These are phyloP conservation scores for Sinocyclocheilus maitianheensis DNA, from an alignment of 2,113 vertebrate species.

Conservation along the genomic window DNA sequence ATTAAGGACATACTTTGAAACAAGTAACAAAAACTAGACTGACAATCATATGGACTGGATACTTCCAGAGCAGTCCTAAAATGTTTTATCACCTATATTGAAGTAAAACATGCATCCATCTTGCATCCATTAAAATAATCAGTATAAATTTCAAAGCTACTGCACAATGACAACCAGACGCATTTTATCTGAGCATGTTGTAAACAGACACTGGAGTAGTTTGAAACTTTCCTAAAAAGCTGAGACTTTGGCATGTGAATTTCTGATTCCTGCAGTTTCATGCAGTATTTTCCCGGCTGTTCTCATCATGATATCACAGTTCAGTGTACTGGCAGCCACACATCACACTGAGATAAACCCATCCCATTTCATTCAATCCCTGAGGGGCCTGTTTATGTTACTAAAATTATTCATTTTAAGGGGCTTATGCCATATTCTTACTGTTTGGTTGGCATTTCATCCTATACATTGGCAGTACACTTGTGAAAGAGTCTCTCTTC, in stretches of 20 bases:
- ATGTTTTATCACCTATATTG: not conserved
- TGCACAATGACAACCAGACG: not conserved
- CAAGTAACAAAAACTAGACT: not conserved
- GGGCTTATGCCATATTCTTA: slow-evolving; percentile 56
- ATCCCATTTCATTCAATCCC: slow-evolving; percentile 3
- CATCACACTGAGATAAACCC: not conserved
- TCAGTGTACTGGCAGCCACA: slow-evolving; percentile 12
- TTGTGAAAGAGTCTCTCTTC: not conserved
- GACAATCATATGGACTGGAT: not conserved
- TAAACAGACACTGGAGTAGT: not conserved
- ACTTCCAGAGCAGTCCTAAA: not conserved
- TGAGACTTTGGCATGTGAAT: not conserved
- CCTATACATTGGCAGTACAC: not conserved
- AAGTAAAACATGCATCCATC: not conserved
- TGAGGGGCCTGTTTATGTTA: slow-evolving; percentile 4
- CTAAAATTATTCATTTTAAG: slow-evolving; percentile 38
- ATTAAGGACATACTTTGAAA: not conserved
- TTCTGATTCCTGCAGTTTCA: not conserved
- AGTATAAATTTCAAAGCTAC: not conserved
- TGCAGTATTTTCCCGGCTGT: not conserved
- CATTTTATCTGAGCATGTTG: not conserved
- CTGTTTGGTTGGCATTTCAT: not conserved
- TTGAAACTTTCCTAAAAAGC: not conserved
- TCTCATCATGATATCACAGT: not conserved
- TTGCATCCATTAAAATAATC: slow-evolving; percentile 15